Percentiles rank a stretch among this genome's conserved stretches.
phyloP scores from a whole-genome alignment of 1,140 invertebrate species.

The Drosophila triauraria region DNA sequence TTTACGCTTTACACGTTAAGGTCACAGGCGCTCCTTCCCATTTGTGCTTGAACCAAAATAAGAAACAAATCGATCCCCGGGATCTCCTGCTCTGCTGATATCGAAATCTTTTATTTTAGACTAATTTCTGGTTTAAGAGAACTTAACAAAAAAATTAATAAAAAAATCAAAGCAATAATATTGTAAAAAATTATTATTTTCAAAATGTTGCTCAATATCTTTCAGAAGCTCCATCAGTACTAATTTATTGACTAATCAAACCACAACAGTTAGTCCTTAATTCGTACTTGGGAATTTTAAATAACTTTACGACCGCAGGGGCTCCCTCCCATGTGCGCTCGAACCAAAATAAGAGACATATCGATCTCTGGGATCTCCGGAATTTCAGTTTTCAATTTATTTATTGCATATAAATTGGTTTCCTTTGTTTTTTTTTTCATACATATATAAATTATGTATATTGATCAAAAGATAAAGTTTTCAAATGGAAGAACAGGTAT shows the following conservation, averaged over 20 bases:
- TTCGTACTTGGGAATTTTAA: background rate
- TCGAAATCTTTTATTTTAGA: background rate
- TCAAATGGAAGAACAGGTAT: constrained; percentile 80
- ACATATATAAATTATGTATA: constrained; percentile 59
- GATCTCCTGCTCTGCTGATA: too few species aligned
- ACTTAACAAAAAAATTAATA: background rate
- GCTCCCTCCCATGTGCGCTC: background rate
- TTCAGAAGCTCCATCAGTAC: too few species aligned
- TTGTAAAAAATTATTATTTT: too few species aligned
- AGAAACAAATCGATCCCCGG: too few species aligned
- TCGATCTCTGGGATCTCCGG: constrained; percentile 14
- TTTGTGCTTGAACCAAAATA: too few species aligned
- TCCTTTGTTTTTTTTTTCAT: constrained; percentile 44
- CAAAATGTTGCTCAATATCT: too few species aligned
- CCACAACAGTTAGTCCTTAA: background rate
- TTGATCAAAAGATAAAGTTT: constrained; percentile 71
- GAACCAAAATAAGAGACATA: background rate
- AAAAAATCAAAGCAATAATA: too few species aligned
- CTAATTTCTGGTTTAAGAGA: background rate
- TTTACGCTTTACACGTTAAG: too few species aligned
- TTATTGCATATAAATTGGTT: constrained; percentile 82
- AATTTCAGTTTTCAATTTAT: constrained; percentile 71
- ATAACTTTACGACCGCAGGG: background rate
- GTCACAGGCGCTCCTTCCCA: too few species aligned
- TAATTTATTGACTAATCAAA: too few species aligned